These are phyloP conservation scores for Pemphredon lugubris DNA, from an alignment of 2,888 invertebrate genomes.

Conservation along the genomic window DNA sequence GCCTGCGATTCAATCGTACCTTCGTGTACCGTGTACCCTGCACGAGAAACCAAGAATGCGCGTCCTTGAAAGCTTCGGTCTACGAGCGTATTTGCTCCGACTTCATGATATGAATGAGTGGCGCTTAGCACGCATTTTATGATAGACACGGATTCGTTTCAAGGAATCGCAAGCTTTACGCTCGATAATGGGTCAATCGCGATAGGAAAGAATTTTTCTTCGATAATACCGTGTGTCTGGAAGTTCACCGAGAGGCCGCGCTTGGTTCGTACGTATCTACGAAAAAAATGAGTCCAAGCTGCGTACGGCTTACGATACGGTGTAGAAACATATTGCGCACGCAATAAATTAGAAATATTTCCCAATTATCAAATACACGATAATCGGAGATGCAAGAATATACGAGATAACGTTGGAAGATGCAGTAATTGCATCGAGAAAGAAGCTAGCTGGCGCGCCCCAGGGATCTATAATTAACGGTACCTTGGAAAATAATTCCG, in stretches of 20 bases:
- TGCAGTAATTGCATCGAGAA: not conserved
- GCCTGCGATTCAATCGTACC: no score
- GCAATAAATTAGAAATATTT: not conserved
- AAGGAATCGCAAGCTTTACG: conserved; percentile 15
- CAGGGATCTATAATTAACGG: conserved; percentile 9
- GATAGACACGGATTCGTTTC: conserved; percentile 10
- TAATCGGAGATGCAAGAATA: conserved; percentile 8
- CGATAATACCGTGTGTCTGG: conserved; percentile 3
- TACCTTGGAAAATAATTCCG: conserved; percentile 1
- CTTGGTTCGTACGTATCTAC: not conserved
- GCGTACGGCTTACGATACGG: no score
- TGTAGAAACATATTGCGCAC: no score
- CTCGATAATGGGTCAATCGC: conserved; percentile 32
- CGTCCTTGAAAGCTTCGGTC: no score
- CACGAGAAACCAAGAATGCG: no score
- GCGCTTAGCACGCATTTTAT: not conserved
- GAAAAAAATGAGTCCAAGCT: no score
- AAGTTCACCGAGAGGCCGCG: conserved; percentile 7
- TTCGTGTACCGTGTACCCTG: no score
- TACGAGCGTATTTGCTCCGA: no score
- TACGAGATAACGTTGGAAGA: conserved; percentile 3
- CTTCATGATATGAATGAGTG: no score
- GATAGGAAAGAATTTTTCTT: conserved; percentile 30
- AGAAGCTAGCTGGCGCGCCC: conserved; percentile 5
- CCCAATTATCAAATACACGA: not conserved